Conservation (phyloP, 2,888 invertebrate species). For the Athalia circularis region DNA sequence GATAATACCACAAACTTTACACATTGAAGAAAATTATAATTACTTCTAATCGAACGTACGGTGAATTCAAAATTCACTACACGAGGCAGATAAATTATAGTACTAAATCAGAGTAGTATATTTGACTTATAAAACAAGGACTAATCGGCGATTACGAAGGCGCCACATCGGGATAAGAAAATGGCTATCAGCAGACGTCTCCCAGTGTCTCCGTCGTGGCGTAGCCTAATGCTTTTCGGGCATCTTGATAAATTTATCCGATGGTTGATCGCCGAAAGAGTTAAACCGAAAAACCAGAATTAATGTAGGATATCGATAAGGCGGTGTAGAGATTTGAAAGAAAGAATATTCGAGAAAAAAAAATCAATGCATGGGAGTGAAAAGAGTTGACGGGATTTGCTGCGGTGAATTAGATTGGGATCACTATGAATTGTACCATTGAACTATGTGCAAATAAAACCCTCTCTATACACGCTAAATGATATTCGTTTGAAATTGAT, state of each 20-base stretch:
- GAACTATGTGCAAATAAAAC: no score
- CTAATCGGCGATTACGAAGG: conserved; percentile 12
- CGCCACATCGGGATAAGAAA: conserved; percentile 1
- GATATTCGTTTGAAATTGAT: conserved; percentile 12
- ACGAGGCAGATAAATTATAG: no score
- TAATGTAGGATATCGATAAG: not conserved
- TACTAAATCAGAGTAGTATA: not conserved
- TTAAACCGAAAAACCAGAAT: not conserved
- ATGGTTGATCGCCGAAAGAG: not conserved
- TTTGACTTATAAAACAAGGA: conserved; percentile 1
- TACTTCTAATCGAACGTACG: no score
- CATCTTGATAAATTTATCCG: conserved; percentile 20
- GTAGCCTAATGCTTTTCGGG: conserved; percentile 15
- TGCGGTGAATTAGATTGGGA: no score
- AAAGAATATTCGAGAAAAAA: not conserved
- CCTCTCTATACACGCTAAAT: conserved; percentile 9
- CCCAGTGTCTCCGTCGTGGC: not conserved
- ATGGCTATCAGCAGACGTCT: not conserved
- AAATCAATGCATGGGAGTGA: not conserved
- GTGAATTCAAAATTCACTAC: no score
- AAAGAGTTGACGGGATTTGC: not conserved
- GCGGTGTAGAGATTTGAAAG: not conserved
- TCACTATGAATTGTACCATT: no score
- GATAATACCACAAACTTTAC: no score
- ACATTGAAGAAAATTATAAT: no score